A percentile compares a stretch with the other conserved stretches of the same genome.
Conservation (phyloP, 2,888 invertebrate genomes). For the Melieria crassipennis region DNA sequence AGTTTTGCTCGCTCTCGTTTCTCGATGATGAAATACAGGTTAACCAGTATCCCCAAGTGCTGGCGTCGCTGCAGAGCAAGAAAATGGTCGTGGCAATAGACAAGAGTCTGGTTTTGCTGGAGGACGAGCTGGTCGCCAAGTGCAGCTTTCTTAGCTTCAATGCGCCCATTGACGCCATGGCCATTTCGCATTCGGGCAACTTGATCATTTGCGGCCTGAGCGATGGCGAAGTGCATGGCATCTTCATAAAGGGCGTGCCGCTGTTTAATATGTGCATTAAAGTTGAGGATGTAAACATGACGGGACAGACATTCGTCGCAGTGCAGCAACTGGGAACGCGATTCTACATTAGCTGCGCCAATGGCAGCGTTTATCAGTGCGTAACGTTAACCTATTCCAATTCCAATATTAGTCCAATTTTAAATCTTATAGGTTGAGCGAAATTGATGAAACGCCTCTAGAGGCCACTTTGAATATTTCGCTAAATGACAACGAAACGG, state of each 20-base stretch:
- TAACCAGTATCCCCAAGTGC: constrained; percentile 54
- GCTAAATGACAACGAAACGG: constrained; percentile 54
- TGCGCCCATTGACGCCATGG: constrained; percentile 57
- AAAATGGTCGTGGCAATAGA: constrained; percentile 62
- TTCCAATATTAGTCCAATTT: neutral
- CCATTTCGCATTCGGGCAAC: constrained; percentile 59
- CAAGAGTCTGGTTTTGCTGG: constrained; percentile 57
- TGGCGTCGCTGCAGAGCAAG: constrained; percentile 58
- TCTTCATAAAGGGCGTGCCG: constrained; percentile 59
- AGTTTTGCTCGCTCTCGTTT: neutral
- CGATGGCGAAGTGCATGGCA: constrained; percentile 63
- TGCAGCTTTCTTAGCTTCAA: constrained; percentile 60
- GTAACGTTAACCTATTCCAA: neutral
- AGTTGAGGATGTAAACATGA: constrained; percentile 54
- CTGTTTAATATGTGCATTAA: constrained; percentile 58
- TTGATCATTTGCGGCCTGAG: constrained; percentile 61
- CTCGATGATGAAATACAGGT: constrained; percentile 47
- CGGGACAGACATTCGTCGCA: constrained; percentile 52
- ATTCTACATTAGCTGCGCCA: constrained; percentile 58
- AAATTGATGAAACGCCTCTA: constrained; percentile 57
- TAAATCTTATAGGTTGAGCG: constrained; percentile 48
- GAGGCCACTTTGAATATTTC: constrained; percentile 52
- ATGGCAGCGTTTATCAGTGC: constrained; percentile 62
- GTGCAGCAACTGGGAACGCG: constrained; percentile 53
- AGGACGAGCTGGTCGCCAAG: constrained; percentile 61